Conservation (phyloP, 2,113 vertebrate genomes). For the Dinomys branickii region DNA sequence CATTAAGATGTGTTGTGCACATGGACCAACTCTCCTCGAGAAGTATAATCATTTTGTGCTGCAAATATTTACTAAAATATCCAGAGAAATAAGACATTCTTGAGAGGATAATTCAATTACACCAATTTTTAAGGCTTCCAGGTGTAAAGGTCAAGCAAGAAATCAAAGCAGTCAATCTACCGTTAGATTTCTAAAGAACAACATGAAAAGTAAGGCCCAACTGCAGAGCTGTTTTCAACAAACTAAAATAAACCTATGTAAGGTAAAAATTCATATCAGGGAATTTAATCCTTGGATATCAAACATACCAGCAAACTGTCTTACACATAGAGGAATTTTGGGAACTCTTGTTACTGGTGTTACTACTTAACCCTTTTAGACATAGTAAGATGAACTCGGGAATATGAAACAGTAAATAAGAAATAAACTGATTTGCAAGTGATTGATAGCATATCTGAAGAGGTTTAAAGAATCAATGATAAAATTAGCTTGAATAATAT, state of each 20-base stretch:
- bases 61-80: not conserved
- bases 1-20: not conserved
- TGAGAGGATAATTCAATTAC: not conserved
- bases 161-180: not conserved
- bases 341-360: not conserved
- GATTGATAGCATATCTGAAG: not conserved
- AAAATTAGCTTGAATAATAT: not conserved
- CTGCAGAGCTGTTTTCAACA: not conserved
- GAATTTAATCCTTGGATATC: not conserved
- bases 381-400: not conserved
- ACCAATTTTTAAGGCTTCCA: not conserved
- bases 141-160: not conserved
- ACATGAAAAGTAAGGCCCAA: not conserved
- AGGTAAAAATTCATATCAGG: not conserved
- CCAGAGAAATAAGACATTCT: not conserved
- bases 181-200: not conserved
- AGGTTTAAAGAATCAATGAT: not conserved
- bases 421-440: not conserved
- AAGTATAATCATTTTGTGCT: not conserved
- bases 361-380: not conserved
- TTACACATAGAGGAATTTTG: not conserved
- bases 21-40: not conserved
- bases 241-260: not conserved
- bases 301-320: not conserved
- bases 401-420: not conserved